A percentile compares a stretch with the other conserved stretches of the same genome.
Conservation (phyloP, 2,797 vertebrate genomes). For the Denticeps clupeoides region DNA sequence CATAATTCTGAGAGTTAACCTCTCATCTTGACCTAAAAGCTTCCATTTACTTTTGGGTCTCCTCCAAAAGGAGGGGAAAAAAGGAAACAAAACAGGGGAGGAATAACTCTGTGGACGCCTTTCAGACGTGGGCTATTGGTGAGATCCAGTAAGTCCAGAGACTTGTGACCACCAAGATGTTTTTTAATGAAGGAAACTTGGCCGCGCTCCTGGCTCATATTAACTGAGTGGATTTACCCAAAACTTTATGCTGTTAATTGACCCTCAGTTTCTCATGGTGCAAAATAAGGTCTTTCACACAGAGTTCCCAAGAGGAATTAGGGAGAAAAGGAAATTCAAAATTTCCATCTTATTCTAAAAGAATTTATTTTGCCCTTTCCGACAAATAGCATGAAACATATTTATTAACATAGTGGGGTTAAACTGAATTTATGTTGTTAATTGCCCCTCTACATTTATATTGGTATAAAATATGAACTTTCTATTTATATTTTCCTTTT, state of each 20-base stretch:
- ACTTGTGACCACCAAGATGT: slow-evolving; percentile 23
- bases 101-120: slow-evolving; percentile 40
- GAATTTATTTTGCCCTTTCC: too few relatives aligned
- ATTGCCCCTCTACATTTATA: slow-evolving; percentile 38
- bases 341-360: too few relatives aligned
- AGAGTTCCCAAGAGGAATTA: too few relatives aligned
- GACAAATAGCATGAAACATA: too few relatives aligned
- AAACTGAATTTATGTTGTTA: slow-evolving; percentile 38
- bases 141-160: slow-evolving; percentile 42
- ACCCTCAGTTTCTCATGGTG: too few relatives aligned
- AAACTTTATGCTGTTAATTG: too few relatives aligned
- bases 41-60: slow-evolving; percentile 43
- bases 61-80: slow-evolving; percentile 46
- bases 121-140: slow-evolving; percentile 44
- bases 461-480: slow-evolving; percentile 23
- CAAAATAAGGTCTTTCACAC: too few relatives aligned
- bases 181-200: slow-evolving; percentile 15
- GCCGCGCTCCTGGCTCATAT: slow-evolving; percentile 35
- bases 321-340: too few relatives aligned
- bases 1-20: slow-evolving; percentile 58
- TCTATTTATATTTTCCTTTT: too few relatives aligned
- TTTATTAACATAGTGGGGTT: too few relatives aligned
- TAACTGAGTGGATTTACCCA: too few relatives aligned
- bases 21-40: slow-evolving; percentile 56
- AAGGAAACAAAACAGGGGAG: slow-evolving; percentile 30